Evolutionary conservation across 2,113 vertebrate genomes (phyloP).

Genomic region (Podarcis cretensis): DNA sequence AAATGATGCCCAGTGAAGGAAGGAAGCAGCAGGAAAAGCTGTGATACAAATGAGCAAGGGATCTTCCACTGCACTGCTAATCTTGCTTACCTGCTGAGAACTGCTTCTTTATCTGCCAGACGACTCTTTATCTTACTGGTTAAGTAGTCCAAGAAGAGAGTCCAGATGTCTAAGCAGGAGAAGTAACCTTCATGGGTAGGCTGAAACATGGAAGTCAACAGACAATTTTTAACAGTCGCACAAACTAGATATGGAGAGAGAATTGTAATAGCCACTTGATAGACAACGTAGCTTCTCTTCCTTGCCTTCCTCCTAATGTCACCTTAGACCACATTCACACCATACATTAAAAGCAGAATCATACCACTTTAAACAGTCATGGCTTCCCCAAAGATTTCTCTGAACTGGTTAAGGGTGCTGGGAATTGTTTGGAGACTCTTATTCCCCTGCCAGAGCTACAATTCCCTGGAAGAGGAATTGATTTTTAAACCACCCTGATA

Average conservation of each 20-base stretch:
- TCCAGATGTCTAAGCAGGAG: conserved; percentile 98
- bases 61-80: too few relatives aligned
- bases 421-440: too few relatives aligned
- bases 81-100: conserved; percentile 84
- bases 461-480: too few relatives aligned
- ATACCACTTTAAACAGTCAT: too few relatives aligned
- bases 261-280: fast-evolving
- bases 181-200: conserved; percentile 98
- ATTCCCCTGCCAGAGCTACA: too few relatives aligned
- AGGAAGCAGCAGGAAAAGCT: not conserved
- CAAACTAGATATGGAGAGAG: not conserved
- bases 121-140: conserved; percentile 97
- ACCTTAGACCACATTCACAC: not conserved
- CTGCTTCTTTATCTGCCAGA: conserved; percentile 91
- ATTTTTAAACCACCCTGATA: too few relatives aligned
- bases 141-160: conserved; percentile 95
- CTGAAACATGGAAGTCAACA: conserved; percentile 74
- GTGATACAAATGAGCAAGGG: too few relatives aligned
- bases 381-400: not conserved
- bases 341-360: not conserved
- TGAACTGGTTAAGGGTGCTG: not conserved
- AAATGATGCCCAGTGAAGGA: not conserved
- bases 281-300: not conserved
- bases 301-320: not conserved
- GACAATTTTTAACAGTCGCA: fast-evolving